Conservation (phyloP, 2,797 vertebrate species). For the Liasis olivaceus region DNA sequence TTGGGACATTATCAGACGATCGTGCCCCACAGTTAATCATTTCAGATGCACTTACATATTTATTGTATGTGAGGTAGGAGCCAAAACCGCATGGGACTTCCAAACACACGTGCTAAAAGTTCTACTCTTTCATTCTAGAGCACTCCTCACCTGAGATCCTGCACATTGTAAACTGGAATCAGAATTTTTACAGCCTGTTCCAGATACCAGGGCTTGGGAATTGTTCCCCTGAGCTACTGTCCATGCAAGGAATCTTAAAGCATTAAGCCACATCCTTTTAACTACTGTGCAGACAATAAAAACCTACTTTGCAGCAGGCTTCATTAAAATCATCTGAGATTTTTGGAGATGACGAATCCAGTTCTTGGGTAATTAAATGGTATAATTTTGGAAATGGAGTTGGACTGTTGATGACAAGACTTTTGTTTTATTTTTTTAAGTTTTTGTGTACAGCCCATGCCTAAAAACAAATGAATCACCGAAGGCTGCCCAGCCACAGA, state of each 20-base stretch:
- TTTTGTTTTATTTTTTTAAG: neutral
- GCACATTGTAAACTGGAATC: neutral
- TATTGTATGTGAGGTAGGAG: neutral
- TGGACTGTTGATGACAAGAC: neutral
- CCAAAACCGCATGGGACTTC: no score
- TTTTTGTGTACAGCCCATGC: neutral
- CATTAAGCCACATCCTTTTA: neutral
- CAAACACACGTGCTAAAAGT: neutral
- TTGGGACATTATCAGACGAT: neutral
- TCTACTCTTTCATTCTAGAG: neutral
- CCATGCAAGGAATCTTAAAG: neutral
- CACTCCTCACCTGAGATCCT: neutral
- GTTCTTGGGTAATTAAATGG: neutral
- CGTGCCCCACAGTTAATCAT: neutral
- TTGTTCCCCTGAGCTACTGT: neutral
- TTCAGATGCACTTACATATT: neutral
- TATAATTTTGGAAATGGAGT: neutral
- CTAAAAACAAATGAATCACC: conserved; percentile 29
- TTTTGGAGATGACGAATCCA: neutral
- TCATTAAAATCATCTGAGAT: neutral
- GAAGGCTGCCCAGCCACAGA: neutral
- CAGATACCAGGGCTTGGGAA: neutral
- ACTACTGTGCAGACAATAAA: neutral
- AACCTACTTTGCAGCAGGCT: neutral
- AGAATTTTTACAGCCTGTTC: no score